Base-by-base conservation (phyloP, 1,140 invertebrate genomes). In the Polyergus mexicanus region DNA sequence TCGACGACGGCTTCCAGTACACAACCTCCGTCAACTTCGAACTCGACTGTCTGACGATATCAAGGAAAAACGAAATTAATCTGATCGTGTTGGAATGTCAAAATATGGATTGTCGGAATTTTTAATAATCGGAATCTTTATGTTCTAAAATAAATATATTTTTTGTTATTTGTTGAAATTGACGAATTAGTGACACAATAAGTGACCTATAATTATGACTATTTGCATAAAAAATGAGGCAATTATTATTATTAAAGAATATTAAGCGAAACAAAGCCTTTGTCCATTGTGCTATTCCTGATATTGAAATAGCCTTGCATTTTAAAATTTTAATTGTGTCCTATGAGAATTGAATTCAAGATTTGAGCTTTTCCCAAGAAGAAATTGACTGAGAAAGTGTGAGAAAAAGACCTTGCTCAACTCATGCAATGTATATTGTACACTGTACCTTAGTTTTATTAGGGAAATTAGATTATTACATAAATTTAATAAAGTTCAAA, bases 31-130 rank as follows among this genome's bases (percentile, higher is more conserved):
- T 91, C 91, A 51, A 93, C 92, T 28, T 89, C 92, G 19, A 94
- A 94, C 77, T 94, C 94, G 75, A 93, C 92, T 84, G 94, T 95
- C 91, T 95, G 94, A 95, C 94, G 93, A 87, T 92, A 88, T 94
- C 91, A 91, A 86, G 87, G 69, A 47, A 88, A 87, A 75, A 69
- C 80, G 38, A 93, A 91, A 84, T 75, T 91, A 47, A 90, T 90
- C 76, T 95, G 94, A 95, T 83, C 22, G 68, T 56, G 54, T 19
- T 84, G 58, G 76, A 62, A 86, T 83, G 63, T 86, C 47, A 72
- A 60, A 71, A 41, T 76, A 68, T 44, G 38, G 44, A 83, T 71
- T 47, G 13, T 62, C 7, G 47, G 8, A 35, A 10, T 77, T 68
- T 58, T 11, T 44, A 32, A 25, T 69, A 63, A 47, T 51, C 47